Evolutionary conservation across 2,888 invertebrate species (phyloP).

Genomic region (Gymnoscelis rufifasciata): DNA sequence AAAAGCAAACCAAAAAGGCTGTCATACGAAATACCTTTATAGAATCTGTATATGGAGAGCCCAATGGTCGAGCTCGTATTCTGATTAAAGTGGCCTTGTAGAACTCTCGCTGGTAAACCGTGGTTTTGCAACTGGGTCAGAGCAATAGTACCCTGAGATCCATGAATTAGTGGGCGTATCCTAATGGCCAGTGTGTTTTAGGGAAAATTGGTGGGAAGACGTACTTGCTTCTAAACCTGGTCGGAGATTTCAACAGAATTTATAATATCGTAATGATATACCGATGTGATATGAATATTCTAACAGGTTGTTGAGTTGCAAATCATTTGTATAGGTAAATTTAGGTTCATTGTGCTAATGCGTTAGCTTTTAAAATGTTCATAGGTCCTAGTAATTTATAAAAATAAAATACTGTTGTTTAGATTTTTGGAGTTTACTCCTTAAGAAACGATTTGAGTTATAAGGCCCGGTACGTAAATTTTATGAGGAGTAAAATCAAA

Average conservation of each 20-base stretch:
- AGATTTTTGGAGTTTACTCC: too few relatives aligned
- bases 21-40: background rate
- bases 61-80: conserved; percentile 24
- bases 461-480: too few relatives aligned
- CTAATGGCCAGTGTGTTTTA: conserved; percentile 66
- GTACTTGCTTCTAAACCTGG: conserved; percentile 1
- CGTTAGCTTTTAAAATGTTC: too few relatives aligned
- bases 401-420: too few relatives aligned
- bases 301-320: too few relatives aligned
- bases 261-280: background rate
- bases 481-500: too few relatives aligned
- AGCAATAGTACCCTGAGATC: conserved; percentile 55
- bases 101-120: conserved; percentile 33
- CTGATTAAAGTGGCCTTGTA: conserved; percentile 28
- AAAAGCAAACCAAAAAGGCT: background rate
- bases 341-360: too few relatives aligned
- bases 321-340: too few relatives aligned
- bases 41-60: conserved; percentile 15
- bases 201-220: conserved; percentile 14
- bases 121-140: conserved; percentile 63
- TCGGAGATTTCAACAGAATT: background rate
- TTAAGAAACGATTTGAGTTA: too few relatives aligned
- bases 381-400: too few relatives aligned
- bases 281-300: background rate
- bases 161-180: conserved; percentile 69